Evolutionary conservation across 2,113 vertebrate genomes (phyloP), one percentile per base, ranked within the genome.

Genomic region (Menidia beryllina): DNA sequence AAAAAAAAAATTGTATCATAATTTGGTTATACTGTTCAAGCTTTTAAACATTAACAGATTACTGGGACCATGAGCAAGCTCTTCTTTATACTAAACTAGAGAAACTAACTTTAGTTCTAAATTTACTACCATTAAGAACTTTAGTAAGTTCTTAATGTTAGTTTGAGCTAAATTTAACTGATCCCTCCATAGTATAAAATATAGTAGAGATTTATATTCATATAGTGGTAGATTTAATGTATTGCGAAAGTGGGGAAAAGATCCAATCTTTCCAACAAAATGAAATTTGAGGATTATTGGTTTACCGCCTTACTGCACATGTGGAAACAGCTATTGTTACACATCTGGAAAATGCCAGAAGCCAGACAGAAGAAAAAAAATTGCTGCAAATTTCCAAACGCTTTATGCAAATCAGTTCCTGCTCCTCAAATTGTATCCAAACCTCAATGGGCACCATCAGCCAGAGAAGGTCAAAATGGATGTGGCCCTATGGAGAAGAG

Each of bases 351-450:
- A 77, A 81, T 48, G 87, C 81, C 78, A 80, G 74, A 52, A 86
- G 86, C 79, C 65, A 87, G 75, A 88, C 59, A 87, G 71, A 87
- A 86, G 60, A 85, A 73, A 72, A 79, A 48, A 92, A 91, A 93
- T 90, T 88, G 88, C 84, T 68, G 60, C 79, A 91, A 79, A 91
- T 89, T 89, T 86, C 47, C 73, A 83, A 86, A 86, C 79, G 91
- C 75, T 89, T 93, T 91, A 94, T 93, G 91, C 84, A 92, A 92
- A 94, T 86, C 54, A 90, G 87, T 84, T 85, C 75, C 71, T 79
- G 83, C 54, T 54, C 79, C 79, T 75, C 76, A 79, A 89, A 86
- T 81, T 83, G 75, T 54, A 63, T 77, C 75, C 91, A 88, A 88
- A 80, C 74, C 39, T 81, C 70, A 87, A 78, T 85, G 67, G 80